Evolutionary conservation across 1,140 invertebrate species (phyloP).

Genomic region (Epicauta chinensis): DNA sequence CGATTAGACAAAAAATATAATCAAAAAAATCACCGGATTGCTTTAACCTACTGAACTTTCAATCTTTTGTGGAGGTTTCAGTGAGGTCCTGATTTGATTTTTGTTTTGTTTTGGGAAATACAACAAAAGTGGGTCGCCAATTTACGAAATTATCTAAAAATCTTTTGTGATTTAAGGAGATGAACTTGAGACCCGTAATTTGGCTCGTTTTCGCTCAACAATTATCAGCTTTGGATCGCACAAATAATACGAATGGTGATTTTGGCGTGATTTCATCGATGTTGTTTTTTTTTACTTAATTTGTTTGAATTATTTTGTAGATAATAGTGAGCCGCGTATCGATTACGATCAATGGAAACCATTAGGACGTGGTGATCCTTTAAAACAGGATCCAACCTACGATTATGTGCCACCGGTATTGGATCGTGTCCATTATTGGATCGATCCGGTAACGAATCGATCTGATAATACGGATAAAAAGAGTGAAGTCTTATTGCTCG

Average conservation of each 20-base stretch:
- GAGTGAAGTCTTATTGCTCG: slow-evolving; percentile 60
- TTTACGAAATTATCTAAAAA: too few relatives aligned
- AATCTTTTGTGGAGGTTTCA: slow-evolving; percentile 5
- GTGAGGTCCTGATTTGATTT: too few relatives aligned
- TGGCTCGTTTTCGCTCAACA: too few relatives aligned
- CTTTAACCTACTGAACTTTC: slow-evolving; percentile 12
- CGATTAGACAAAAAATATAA: too few relatives aligned
- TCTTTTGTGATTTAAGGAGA: too few relatives aligned
- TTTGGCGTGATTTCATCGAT: too few relatives aligned
- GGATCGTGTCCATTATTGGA: slow-evolving; percentile 70
- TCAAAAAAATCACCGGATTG: not conserved
- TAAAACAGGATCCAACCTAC: slow-evolving; percentile 74
- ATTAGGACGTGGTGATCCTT: slow-evolving; percentile 64
- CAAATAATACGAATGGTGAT: slow-evolving; percentile 14
- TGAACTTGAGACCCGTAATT: too few relatives aligned
- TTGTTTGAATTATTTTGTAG: too few relatives aligned
- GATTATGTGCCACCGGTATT: slow-evolving; percentile 72
- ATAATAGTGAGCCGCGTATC: slow-evolving; percentile 48
- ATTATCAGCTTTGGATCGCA: not conserved
- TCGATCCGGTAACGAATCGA: slow-evolving; percentile 47
- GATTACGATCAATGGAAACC: slow-evolving; percentile 74
- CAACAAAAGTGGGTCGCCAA: too few relatives aligned
- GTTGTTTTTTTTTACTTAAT: too few relatives aligned
- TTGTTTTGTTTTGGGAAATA: too few relatives aligned
- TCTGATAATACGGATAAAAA: slow-evolving; percentile 40